Evolutionary conservation across 2,888 invertebrate species (phyloP).

Genomic region (Agriopis aurantiaria): DNA sequence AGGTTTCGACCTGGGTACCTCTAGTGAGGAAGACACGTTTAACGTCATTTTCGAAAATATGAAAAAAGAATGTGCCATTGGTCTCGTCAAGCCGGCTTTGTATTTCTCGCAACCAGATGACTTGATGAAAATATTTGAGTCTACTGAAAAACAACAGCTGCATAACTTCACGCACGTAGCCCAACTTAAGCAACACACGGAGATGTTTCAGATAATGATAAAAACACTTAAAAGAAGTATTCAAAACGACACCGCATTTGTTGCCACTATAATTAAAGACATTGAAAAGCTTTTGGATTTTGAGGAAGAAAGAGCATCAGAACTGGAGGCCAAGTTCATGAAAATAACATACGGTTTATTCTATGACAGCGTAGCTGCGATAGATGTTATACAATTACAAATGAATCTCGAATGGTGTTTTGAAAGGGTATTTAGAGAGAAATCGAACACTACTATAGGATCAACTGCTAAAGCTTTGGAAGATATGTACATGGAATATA

Average conservation of each 20-base stretch:
- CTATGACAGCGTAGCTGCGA: constrained; percentile 83
- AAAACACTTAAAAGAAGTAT: constrained; percentile 74
- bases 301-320: constrained; percentile 81
- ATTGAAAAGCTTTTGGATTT: constrained; percentile 65
- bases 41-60: constrained; percentile 76
- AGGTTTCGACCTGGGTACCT: constrained; percentile 74
- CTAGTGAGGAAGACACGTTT: constrained; percentile 74
- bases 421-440: constrained; percentile 86
- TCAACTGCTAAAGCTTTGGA: constrained; percentile 88
- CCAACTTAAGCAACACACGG: constrained; percentile 83
- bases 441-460: constrained; percentile 83
- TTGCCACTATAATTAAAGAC: constrained; percentile 61
- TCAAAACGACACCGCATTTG: constrained; percentile 59
- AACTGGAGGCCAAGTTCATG: constrained; percentile 83
- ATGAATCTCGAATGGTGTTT: constrained; percentile 88
- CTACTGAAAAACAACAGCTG: constrained; percentile 88
- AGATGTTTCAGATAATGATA: constrained; percentile 78
- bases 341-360: constrained; percentile 86
- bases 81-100: constrained; percentile 79
- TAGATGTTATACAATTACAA: constrained; percentile 85
- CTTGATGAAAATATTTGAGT: constrained; percentile 85
- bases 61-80: constrained; percentile 72
- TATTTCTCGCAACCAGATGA: constrained; percentile 86
- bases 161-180: constrained; percentile 88
- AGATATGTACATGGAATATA: constrained; percentile 80